Percentiles rank a stretch among this genome's conserved stretches.
Evolutionary conservation across 2,888 invertebrate species (phyloP).

Genomic region (Lymantria dispar): DNA sequence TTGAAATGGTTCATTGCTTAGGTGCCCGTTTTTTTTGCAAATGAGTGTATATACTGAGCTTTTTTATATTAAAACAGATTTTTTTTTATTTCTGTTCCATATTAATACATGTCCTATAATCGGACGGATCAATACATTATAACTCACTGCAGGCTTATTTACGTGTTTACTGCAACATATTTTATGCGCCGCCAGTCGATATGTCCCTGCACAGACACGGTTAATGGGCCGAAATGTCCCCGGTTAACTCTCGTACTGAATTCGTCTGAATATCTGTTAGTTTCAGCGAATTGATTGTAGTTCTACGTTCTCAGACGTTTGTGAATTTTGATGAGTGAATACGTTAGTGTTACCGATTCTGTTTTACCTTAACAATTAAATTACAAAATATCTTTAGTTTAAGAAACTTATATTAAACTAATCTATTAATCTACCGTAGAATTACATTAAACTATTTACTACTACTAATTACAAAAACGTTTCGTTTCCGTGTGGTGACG

Average conservation of each 20-base stretch:
- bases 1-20: no score
- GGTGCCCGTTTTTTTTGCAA: no score
- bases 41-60: no score
- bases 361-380: background rate
- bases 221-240: slow-evolving; percentile 59
- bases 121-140: slow-evolving; percentile 17
- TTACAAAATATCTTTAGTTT: no score
- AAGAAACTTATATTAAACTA: no score
- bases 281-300: background rate
- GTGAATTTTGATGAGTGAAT: slow-evolving; percentile 2
- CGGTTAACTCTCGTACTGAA: slow-evolving; percentile 5
- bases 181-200: slow-evolving; percentile 64
- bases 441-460: no score
- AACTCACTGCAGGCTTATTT: slow-evolving; percentile 38
- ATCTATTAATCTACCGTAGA: no score
- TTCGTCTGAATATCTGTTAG: slow-evolving; percentile 1
- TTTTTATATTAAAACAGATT: background rate
- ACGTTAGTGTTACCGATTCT: background rate
- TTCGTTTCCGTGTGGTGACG: no score
- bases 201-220: slow-evolving; percentile 50
- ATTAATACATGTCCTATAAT: background rate
- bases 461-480: no score
- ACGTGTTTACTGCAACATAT: slow-evolving; percentile 48
- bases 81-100: background rate
- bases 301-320: background rate